phyloP scores from a whole-genome alignment of 2,888 invertebrate species.

The Omphaloscelis lunosa region DNA sequence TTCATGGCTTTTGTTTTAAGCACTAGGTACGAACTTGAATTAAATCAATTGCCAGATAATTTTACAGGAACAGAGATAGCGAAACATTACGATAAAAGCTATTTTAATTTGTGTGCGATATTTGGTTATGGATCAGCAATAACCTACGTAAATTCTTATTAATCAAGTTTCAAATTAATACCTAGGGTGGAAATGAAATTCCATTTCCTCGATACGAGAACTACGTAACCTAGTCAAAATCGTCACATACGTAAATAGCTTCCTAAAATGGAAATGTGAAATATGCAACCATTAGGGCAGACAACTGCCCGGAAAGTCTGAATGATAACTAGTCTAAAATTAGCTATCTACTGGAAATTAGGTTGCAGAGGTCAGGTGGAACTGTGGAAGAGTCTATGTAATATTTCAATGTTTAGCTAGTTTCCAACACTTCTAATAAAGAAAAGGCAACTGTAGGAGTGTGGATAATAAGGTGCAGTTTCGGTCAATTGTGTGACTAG shows the following conservation, averaged over 20 bases:
- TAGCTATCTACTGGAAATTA: conserved; percentile 28
- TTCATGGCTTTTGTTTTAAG: neutral
- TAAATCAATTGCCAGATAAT: neutral
- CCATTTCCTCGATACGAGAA: neutral
- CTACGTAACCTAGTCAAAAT: neutral
- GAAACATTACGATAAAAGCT: neutral
- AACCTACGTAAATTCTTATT: neutral
- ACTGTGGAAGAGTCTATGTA: conserved; percentile 5
- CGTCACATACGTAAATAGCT: conserved; percentile 2
- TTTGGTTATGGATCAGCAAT: neutral
- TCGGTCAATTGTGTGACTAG: neutral
- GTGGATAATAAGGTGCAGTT: neutral
- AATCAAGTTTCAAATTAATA: neutral
- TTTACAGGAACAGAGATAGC: neutral
- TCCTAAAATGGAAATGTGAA: conserved; percentile 10
- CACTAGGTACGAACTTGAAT: neutral
- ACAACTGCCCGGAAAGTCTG: neutral
- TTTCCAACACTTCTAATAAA: neutral
- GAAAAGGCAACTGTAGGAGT: neutral
- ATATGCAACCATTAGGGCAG: neutral
- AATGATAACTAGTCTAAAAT: conserved; percentile 17
- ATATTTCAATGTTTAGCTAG: conserved; percentile 17
- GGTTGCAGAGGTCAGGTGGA: conserved; percentile 38
- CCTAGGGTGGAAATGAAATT: neutral
- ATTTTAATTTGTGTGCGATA: neutral